Conservation (phyloP, 2,888 invertebrate genomes). For the Thereva unica region DNA sequence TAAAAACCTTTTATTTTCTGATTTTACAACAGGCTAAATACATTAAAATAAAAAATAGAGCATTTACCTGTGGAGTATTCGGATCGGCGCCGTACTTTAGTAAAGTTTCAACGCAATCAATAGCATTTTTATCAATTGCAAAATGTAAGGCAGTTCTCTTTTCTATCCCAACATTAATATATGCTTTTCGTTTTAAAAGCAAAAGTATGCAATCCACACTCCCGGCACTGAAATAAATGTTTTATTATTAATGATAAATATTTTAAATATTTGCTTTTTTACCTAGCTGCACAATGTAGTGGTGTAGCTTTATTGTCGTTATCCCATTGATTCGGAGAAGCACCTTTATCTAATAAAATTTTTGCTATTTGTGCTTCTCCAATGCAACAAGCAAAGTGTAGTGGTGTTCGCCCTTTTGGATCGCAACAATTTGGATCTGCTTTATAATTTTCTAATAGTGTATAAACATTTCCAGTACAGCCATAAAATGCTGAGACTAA, state of each 20-base stretch:
- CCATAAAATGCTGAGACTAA: conserved; percentile 53
- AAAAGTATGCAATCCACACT: conserved; percentile 60
- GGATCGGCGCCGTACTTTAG: conserved; percentile 79
- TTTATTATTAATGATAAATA: conserved; percentile 1
- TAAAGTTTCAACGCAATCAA: conserved; percentile 73
- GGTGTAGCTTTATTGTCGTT: conserved; percentile 71
- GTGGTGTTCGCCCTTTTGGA: conserved; percentile 67
- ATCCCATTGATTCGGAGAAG: conserved; percentile 75
- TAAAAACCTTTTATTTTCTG: conserved; percentile 66
- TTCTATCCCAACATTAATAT: conserved; percentile 73
- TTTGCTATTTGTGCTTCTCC: conserved; percentile 74
- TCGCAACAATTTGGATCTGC: conserved; percentile 70
- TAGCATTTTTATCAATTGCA: conserved; percentile 77
- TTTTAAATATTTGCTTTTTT: conserved; percentile 6
- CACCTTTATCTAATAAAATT: conserved; percentile 69
- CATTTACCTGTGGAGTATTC: conserved; percentile 74
- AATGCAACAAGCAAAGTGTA: conserved; percentile 80
- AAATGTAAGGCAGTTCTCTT: conserved; percentile 80
- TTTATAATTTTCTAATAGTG: conserved; percentile 50
- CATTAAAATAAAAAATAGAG: background rate
- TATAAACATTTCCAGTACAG: conserved; percentile 49
- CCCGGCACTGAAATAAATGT: conserved; percentile 48
- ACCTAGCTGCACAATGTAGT: conserved; percentile 77
- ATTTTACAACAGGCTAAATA: conserved; percentile 1
- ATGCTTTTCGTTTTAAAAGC: conserved; percentile 73